Base-by-base conservation (phyloP, 2,888 invertebrate genomes). In the Branchipolynoe longqiensis region DNA sequence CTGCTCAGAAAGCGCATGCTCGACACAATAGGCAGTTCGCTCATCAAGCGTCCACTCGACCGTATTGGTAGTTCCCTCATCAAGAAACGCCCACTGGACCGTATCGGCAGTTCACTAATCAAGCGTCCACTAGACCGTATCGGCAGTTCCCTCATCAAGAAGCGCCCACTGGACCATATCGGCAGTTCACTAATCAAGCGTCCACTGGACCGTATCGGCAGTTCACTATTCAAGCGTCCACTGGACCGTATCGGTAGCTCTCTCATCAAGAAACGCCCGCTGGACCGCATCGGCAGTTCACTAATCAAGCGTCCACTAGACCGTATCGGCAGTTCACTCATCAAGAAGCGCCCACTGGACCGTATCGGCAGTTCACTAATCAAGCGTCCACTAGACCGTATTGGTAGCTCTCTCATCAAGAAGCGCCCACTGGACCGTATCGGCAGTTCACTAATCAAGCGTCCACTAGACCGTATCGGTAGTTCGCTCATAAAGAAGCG, bases 161-260 rank as follows among this genome's bases (percentile, higher is more conserved):
- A 84, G 74, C 74, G 84, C 2, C 54, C 59, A 38, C 74, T 84
- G 8, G 84, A 84, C 31, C 33, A 54, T 6, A 62, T 84, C 2
- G 84, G 84, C 31, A 74, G 74, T n/a, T 84, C 84, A 8, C 78
- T 84, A 18, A 73, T 84, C 54, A 84, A 84, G 84, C 73, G 31
- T n/a, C 62, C 62, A 6, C 38, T 73, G 33, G 73, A 73, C 33
- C 73, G 25, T 36, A 73, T 73, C 31, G 73, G 73, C 22, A 33
- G 33, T 31, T 28, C 73, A 31, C 73, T 73, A 14, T 8, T 73
- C 36, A 82, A 82, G 36, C 56, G 82, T 22, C 56, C 59, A n/a
- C 58, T 82, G n/a, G 82, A 82, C 38, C 82, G 25, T n/a, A 82
- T 82, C 33, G 82, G 82, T 3, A 82, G 82, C 38, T 54, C 82